A percentile compares a stretch with the other conserved stretches of the same genome.
Conservation (phyloP, 2,888 invertebrate species). For the Panopea generosa region DNA sequence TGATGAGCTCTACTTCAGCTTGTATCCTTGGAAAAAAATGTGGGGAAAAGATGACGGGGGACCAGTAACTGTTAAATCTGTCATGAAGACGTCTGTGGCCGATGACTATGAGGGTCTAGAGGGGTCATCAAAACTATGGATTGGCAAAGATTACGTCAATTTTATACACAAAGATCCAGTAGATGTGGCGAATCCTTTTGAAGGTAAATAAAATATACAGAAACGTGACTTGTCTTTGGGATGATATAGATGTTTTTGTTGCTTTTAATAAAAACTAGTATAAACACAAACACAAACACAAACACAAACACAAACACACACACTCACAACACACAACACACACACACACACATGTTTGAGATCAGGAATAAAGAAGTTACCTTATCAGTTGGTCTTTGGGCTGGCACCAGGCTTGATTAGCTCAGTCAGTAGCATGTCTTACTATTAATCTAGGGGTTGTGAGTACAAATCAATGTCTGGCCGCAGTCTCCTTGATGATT, state of each 20-base stretch:
- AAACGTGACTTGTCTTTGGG: conserved; percentile 1
- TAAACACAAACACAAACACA: neutral
- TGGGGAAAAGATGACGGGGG: conserved; percentile 36
- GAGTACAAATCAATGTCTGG: too few species aligned
- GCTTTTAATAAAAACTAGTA: neutral
- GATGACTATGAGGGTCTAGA: conserved; percentile 83
- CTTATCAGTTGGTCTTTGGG: too few species aligned
- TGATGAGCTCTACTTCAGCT: conserved; percentile 45
- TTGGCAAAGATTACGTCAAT: conserved; percentile 98
- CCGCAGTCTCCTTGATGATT: too few species aligned
- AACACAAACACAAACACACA: too few species aligned
- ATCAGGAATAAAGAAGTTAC: too few species aligned
- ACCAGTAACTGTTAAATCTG: conserved; percentile 46
- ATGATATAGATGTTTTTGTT: neutral
- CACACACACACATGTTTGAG: too few species aligned
- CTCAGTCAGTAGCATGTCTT: too few species aligned
- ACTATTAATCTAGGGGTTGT: too few species aligned
- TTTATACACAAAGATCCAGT: conserved; percentile 98
- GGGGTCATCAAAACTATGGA: conserved; percentile 95
- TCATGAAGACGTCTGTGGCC: conserved; percentile 54
- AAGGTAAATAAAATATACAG: conserved; percentile 87
- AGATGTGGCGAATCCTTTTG: conserved; percentile 94
- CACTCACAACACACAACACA: too few species aligned
- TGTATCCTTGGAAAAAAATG: conserved; percentile 60
- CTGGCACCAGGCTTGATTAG: too few species aligned